Evolutionary conservation across 2,797 vertebrate genomes (phyloP).

Genomic region (Artibeus jamaicensis): DNA sequence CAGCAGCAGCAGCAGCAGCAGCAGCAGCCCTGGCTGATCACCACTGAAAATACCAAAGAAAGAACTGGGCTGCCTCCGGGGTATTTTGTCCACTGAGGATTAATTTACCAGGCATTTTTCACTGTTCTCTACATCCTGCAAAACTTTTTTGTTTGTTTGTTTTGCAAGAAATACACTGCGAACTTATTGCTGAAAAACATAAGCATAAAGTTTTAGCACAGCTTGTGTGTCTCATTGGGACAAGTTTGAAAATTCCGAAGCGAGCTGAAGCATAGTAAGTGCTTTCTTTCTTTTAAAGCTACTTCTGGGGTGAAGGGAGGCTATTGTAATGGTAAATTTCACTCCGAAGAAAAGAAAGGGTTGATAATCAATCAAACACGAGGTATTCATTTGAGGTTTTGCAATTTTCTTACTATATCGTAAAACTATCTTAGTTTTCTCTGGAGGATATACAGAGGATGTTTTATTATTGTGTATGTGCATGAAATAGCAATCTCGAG

Average conservation of each 20-base stretch:
- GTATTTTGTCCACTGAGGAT: neutral
- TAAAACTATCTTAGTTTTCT: conserved; percentile 41
- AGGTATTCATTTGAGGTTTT: conserved; percentile 74
- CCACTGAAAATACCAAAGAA: neutral
- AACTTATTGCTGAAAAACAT: neutral
- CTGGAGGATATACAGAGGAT: neutral
- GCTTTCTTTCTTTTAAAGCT: conserved; percentile 88
- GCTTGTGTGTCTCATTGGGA: neutral
- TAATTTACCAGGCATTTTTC: neutral
- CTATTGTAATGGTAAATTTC: conserved; percentile 96
- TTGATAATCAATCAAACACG: conserved; percentile 86
- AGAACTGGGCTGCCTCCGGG: neutral
- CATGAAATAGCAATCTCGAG: neutral
- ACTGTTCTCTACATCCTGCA: conserved; percentile 3
- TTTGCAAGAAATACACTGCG: neutral
- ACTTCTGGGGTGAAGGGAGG: conserved; percentile 89
- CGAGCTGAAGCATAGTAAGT: conserved; percentile 77
- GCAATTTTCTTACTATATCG: conserved; percentile 67
- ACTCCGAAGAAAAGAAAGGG: conserved; percentile 83
- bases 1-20: neutral
- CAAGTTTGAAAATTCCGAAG: conserved; percentile 60
- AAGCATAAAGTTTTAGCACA: neutral
- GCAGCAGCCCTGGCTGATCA: neutral
- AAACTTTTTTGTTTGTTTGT: neutral
- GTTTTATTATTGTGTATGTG: neutral